Percentiles rank a stretch among this genome's conserved stretches.
These are phyloP conservation scores for Trichomalopsis sarcophagae DNA, from an alignment of 1,140 invertebrate species.

Conservation along the genomic window DNA sequence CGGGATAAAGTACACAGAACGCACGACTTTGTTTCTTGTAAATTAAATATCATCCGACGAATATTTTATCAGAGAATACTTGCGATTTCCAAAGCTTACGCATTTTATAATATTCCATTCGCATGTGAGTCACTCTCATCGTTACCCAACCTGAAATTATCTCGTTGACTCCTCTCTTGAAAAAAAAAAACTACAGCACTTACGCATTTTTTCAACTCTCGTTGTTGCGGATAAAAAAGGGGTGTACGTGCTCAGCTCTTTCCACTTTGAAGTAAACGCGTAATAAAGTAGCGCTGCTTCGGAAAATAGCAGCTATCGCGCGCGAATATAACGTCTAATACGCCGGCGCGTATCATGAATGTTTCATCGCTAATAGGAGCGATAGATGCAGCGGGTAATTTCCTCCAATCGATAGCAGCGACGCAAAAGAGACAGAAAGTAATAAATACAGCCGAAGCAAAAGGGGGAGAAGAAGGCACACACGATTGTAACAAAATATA, in stretches of 20 bases:
- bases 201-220: neutral
- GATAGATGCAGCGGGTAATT: conserved; percentile 50
- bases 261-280: conserved; percentile 29
- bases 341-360: conserved; percentile 31
- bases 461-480: conserved; percentile 29
- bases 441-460: conserved; percentile 29
- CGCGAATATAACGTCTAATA: conserved; percentile 13
- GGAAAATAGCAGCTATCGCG: conserved; percentile 22
- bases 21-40: no score
- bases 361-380: conserved; percentile 47
- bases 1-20: no score
- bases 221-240: neutral
- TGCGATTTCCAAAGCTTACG: no score
- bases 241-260: conserved; percentile 6
- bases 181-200: conserved; percentile 12
- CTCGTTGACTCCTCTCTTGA: neutral
- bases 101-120: no score
- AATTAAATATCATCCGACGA: no score
- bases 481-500: conserved; percentile 40
- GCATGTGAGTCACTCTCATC: neutral
- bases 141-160: neutral
- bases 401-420: conserved; percentile 39
- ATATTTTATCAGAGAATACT: no score
- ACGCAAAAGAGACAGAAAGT: conserved; percentile 44
- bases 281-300: conserved; percentile 9